Conservation (phyloP, 2,113 vertebrate species). For the Potamarius usumacintae region DNA sequence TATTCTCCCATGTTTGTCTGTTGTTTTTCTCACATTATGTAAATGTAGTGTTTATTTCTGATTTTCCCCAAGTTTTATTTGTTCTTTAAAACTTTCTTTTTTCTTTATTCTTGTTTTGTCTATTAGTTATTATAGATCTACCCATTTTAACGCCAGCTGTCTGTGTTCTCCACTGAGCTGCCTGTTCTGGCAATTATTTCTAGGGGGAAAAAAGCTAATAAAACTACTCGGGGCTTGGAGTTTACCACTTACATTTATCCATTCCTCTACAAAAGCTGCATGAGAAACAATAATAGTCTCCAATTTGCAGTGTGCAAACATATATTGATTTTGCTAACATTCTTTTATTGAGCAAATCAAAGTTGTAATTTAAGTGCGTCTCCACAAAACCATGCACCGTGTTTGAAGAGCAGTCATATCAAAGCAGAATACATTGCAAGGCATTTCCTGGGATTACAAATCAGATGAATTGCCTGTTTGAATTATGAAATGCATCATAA, state of each 20-base stretch:
- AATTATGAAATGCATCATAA: constrained; percentile 50
- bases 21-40: constrained; percentile 12
- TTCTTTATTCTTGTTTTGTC: neutral
- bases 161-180: neutral
- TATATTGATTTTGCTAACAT: constrained; percentile 48
- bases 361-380: constrained; percentile 53
- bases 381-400: constrained; percentile 34
- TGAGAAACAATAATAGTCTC: constrained; percentile 51
- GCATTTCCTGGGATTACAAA: constrained; percentile 40
- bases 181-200: constrained; percentile 8
- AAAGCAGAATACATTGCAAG: constrained; percentile 44
- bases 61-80: neutral
- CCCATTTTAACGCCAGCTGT: neutral
- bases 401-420: constrained; percentile 45
- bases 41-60: neutral
- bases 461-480: constrained; percentile 30
- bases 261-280: constrained; percentile 35
- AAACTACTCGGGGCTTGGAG: constrained; percentile 14
- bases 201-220: constrained; percentile 15
- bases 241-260: neutral
- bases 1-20: neutral
- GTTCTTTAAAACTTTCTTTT: neutral
- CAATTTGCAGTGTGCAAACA: constrained; percentile 51
- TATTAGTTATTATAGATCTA: constrained; percentile 11
- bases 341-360: constrained; percentile 53